phyloP scores from a whole-genome alignment of 2,113 vertebrate species.

The Alosa alosa region DNA sequence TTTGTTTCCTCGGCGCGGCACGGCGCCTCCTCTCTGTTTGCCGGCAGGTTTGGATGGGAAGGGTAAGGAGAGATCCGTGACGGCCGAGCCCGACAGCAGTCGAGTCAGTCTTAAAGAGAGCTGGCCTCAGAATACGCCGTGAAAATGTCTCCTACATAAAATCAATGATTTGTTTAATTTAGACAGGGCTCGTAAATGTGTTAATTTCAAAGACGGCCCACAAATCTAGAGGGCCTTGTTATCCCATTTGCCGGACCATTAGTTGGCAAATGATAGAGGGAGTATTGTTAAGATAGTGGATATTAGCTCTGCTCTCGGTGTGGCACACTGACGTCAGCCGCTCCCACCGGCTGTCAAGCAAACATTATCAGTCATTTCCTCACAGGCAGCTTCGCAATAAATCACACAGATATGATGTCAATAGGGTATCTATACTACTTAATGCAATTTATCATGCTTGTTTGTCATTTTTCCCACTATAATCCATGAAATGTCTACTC shows the following conservation, averaged over 20 bases:
- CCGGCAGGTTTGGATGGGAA: neutral
- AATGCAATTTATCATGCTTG: neutral
- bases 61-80: neutral
- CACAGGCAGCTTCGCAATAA: neutral
- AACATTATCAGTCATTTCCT: conserved; percentile 25
- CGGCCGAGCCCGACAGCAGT: conserved; percentile 21
- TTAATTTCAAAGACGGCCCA: conserved; percentile 55
- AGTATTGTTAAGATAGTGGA: conserved; percentile 48
- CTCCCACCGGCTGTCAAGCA: neutral
- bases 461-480: neutral
- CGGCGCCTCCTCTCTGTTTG: neutral
- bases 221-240: conserved; percentile 55
- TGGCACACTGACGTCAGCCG: neutral
- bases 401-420: conserved; percentile 7
- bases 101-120: conserved; percentile 17
- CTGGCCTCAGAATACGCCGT: conserved; percentile 31
- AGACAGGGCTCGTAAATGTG: conserved; percentile 62
- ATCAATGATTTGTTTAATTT: conserved; percentile 67
- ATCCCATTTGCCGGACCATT: conserved; percentile 56
- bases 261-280: conserved; percentile 49
- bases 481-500: neutral
- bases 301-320: conserved; percentile 19
- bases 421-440: conserved; percentile 7
- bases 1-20: conserved; percentile 33
- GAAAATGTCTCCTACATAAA: conserved; percentile 49